Base-by-base conservation (phyloP, 2,888 invertebrate genomes). In the Diachrysia chrysitis region DNA sequence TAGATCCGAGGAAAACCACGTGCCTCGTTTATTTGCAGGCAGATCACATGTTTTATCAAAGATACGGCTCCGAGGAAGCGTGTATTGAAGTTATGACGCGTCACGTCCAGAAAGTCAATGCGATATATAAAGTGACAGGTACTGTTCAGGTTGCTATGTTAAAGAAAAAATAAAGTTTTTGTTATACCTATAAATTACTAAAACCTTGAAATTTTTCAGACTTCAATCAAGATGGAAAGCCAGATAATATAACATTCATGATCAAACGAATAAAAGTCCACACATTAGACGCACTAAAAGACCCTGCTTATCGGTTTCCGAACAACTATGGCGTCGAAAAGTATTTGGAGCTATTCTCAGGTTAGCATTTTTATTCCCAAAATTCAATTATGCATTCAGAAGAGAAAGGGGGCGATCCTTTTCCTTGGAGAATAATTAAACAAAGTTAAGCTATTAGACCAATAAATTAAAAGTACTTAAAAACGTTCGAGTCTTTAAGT, bases 251-350 rank as follows among this genome's bases (percentile, higher is more conserved):
- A 81, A 98, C 98, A 72, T 99, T 99, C 90, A 98, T 99, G 98
- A 99, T 99, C 86, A 99, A 99, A 95, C 96, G 99, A 85, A 98
- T 99, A 85, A 99, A 99, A 94, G 98, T 99, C 19, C 98, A 99
- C 94, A 98, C 98, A 67, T 96, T 96, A 85, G 98, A 98, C 86
- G 98, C 98, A 62, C 95, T 98, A 74, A 97, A 97, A 85, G 98
- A 98, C 92, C 97, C 98, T 10, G 96, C 97, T 58, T 99, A 99
- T 94, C 97, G 98, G 82, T 98, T 98, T 93, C 98, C 98, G 0
- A 98, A 98, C 83, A 99, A 99, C 93, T 99, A 99, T 90, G 99
- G 99, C 56, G 99, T 99, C 66, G 99, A 99, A 91, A 99, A 99
- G 95, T 99, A 99, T 95, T 96, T 99, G 76, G 99, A 99, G 94